A percentile compares a stretch with the other conserved stretches of the same genome.
Evolutionary conservation across 2,113 vertebrate genomes (phyloP).

Genomic region (Aegypius monachus): DNA sequence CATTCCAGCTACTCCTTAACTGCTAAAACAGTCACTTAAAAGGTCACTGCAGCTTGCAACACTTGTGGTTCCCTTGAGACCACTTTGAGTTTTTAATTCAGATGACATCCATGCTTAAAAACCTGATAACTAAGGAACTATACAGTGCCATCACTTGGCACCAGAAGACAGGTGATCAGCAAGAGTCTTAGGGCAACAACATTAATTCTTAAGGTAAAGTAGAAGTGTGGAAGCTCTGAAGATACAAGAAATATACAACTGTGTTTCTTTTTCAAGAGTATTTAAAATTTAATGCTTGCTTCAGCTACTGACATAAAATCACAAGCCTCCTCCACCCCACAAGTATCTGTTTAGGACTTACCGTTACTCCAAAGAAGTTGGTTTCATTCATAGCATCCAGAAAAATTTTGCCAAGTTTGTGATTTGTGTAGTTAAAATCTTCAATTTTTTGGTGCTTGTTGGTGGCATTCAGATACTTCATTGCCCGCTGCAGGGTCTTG

Average conservation of each 20-base stretch:
- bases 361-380: constrained; percentile 97
- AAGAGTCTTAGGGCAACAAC: neutral
- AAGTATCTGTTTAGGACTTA: constrained; percentile 66
- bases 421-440: constrained; percentile 94
- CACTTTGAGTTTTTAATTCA: neutral
- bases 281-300: neutral
- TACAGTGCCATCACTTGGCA: neutral
- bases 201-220: neutral
- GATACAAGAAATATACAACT: neutral
- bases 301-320: neutral
- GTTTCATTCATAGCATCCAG: constrained; percentile 98
- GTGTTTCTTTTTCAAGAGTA: neutral
- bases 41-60: neutral
- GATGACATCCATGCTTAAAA: neutral
- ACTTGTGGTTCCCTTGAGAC: neutral
- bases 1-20: neutral
- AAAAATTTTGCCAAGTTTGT: constrained; percentile 92
- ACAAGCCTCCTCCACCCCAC: neutral
- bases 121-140: neutral
- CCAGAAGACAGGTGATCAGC: neutral
- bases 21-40: neutral
- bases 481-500: constrained; percentile 89
- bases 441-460: constrained; percentile 85
- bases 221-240: neutral
- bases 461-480: constrained; percentile 86